Evolutionary conservation across 2,888 invertebrate species (phyloP).

Genomic region (Parnassius glacialis): DNA sequence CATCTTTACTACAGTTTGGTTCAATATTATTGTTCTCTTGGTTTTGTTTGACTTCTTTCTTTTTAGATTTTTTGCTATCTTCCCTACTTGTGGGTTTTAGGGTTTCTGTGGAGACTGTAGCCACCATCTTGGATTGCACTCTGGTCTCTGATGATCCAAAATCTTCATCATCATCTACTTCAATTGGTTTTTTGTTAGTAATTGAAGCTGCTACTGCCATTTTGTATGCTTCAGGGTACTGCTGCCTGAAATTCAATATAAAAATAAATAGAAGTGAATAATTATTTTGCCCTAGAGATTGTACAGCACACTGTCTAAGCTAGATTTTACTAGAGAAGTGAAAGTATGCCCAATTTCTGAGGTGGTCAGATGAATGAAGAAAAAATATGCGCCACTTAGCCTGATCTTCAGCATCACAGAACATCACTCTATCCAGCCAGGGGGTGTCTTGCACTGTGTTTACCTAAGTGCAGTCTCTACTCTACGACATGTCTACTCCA

Average conservation of each 20-base stretch:
- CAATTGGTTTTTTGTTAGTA: constrained; percentile 63
- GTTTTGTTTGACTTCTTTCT: constrained; percentile 45
- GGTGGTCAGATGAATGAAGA: no score
- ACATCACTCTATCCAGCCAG: no score
- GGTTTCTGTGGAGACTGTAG: constrained; percentile 72
- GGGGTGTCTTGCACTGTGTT: no score
- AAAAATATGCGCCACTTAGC: no score
- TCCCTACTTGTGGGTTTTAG: constrained; percentile 65
- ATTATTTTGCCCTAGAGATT: no score
- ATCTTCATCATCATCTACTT: constrained; percentile 63
- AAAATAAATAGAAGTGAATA: no score
- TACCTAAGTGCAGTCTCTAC: no score
- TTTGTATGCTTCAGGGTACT: constrained; percentile 85
- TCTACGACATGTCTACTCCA: no score
- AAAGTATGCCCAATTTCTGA: no score
- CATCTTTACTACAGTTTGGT: constrained; percentile 40
- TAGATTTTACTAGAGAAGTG: no score
- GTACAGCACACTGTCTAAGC: no score
- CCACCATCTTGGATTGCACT: constrained; percentile 67
- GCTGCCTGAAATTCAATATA: constrained; percentile 60
- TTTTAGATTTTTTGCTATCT: constrained; percentile 53
- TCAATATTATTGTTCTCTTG: constrained; percentile 21
- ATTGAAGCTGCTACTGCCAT: constrained; percentile 78
- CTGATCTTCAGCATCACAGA: no score
- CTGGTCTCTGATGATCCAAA: constrained; percentile 49